A percentile compares a stretch with the other conserved stretches of the same genome.
Evolutionary conservation across 1,140 invertebrate genomes (phyloP).

Genomic region (Atta cephalotes): DNA sequence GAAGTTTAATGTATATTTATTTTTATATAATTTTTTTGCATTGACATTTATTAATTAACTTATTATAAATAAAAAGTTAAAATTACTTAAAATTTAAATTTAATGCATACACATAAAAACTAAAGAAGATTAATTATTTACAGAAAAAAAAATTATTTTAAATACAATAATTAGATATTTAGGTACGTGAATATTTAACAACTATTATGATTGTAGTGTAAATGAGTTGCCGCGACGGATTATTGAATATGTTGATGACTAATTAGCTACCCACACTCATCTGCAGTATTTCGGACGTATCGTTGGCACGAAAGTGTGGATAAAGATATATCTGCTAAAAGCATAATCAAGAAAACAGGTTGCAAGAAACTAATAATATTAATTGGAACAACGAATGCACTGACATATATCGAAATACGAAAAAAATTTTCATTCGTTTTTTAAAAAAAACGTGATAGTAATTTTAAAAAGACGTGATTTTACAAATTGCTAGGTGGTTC

Average conservation of each 20-base stretch:
- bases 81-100: background rate
- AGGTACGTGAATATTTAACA: background rate
- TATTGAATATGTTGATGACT: conserved; percentile 31
- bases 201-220: conserved; percentile 6
- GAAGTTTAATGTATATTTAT: too few relatives aligned
- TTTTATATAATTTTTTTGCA: too few relatives aligned
- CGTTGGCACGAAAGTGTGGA: conserved; percentile 47
- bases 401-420: conserved; percentile 50
- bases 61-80: background rate
- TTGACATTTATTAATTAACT: background rate
- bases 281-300: conserved; percentile 23
- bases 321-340: conserved; percentile 60
- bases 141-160: background rate
- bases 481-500: background rate
- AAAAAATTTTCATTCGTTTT: background rate
- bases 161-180: background rate
- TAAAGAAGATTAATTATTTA: background rate
- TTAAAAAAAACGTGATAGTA: background rate
- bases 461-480: background rate
- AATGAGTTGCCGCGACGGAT: background rate
- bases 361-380: conserved; percentile 66
- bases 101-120: background rate
- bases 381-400: conserved; percentile 61
- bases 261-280: conserved; percentile 30
- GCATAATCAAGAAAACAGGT: conserved; percentile 27